Base-by-base conservation (phyloP, 2,888 invertebrate genomes). In the Thereva unica region DNA sequence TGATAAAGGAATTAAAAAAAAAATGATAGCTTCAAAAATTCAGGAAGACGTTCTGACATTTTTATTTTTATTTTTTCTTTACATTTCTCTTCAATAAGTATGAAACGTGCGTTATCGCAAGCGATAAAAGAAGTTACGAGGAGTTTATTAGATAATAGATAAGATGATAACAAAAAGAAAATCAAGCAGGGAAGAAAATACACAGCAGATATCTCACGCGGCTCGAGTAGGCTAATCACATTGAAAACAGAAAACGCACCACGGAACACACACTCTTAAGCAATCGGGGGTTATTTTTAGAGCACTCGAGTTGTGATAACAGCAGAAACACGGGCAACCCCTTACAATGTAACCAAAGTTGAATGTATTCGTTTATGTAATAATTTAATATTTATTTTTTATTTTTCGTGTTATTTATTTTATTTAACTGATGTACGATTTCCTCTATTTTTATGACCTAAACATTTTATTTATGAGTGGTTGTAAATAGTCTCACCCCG, bases 111-210 rank as follows among this genome's bases (percentile, higher is more conserved):
- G 57, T 59, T 59, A 59, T 59, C 57, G 38, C n/a, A 10, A 38
- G 4, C 12, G 49, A 61, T 49, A 49, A 37, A 40, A 61, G 49
- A 49, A 34, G 50, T 63, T 64, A 64, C 63, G 63, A 49, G 47
- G 23, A 37, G 42, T 64, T 64, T 41, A 64, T 64, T 64, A 64
- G 63, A 64, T 63, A 63, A 63, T 50, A 63, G 63, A 63, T 64
- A 53, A 64, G 35, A 10, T 4, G 35, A 41, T 42, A 64, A 10
- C 9, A 4, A 61, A 12, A 42, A 42, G n/a, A 10, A 44, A 44
- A 64, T 12, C 5, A 12, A 47, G 6, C 4, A 47, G 23, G 7
- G 12, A 9, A 63, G 53, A n/a, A 23, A 63, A 12, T 42, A 35
- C 7, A n/a, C n/a, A n/a, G n/a, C n/a, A n/a, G 42, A 63, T 42